Evolutionary conservation across 2,113 vertebrate species (phyloP), one percentile per base, ranked within the genome.

Genomic region (Rhinolophus sinicus): DNA sequence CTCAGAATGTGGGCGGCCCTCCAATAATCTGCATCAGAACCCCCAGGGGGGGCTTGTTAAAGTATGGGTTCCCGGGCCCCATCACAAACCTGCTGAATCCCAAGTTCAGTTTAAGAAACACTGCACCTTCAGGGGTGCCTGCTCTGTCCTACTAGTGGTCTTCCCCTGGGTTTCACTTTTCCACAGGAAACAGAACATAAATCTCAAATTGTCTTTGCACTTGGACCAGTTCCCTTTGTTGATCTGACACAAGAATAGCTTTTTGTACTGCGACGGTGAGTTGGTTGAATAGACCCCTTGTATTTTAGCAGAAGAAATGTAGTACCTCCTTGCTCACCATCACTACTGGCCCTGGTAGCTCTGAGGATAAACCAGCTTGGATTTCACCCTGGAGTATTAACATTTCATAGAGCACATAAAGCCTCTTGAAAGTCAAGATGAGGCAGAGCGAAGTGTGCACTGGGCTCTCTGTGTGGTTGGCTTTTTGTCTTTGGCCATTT

Each of bases 241-340:
- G 67, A 91, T 86, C 88, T 72, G 78, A 91, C 70, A 58, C 62
- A 94, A 97, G 96, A 97, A 97, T 80, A 82, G 94, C 73, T 95
- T 94, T 97, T 93, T 97, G 97, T 97, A 0, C 91, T 44, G 86
- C 6, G 30, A 56, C 72, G 12, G 69, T 22, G 22, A 58, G 64
- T 52, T 33, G 0, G 28, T 11, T 97, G 97, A 98, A 97, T 95
- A 50, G 94, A 62, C 2, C 82, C 95, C 89, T 97, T 97, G 96
- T 97, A 30, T 93, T 85, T 90, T 6, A 86, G 93, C 83, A 90
- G 72, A 56, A 93, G 85, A 95, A 83, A 86, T 33, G 22, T 8
- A 13, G 50, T 35, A 77, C 67, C 67, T 81, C 15, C 0, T 33
- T 28, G 91, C 94, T 97, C 77, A 38, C 78, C 91, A 40, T 69